Evolutionary conservation across 2,888 invertebrate genomes (phyloP).

Genomic region (Platycheirus albimanus): DNA sequence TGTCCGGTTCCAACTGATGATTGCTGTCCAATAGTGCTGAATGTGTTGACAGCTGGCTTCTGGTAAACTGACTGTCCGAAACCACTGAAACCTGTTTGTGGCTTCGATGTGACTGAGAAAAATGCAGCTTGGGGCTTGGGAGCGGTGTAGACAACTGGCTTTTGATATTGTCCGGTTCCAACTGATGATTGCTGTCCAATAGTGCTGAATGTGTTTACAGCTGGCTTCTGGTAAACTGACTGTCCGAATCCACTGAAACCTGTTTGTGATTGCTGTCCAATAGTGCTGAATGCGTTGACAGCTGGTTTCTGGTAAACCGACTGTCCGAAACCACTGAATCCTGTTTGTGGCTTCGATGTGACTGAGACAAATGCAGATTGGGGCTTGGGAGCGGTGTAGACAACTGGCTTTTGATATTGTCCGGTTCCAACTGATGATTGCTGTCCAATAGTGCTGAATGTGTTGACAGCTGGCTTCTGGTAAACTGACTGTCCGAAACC

Average conservation of each 20-base stretch:
- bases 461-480: too few species aligned
- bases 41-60: slow-evolving; percentile 17
- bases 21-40: slow-evolving; percentile 8
- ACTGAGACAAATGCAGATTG: neutral
- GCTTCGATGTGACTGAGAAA: neutral
- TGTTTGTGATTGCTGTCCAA: slow-evolving; percentile 19
- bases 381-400: neutral
- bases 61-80: slow-evolving; percentile 25
- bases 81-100: slow-evolving; percentile 7
- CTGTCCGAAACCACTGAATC: slow-evolving; percentile 9
- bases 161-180: too few species aligned
- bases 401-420: neutral
- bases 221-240: slow-evolving; percentile 32
- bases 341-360: neutral
- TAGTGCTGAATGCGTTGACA: slow-evolving; percentile 1
- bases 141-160: too few species aligned
- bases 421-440: too few species aligned
- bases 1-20: too few species aligned
- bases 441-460: too few species aligned
- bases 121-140: too few species aligned
- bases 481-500: too few species aligned
- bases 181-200: too few species aligned
- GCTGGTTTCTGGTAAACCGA: slow-evolving; percentile 37
- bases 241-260: slow-evolving; percentile 13
- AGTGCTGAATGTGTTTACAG: slow-evolving; percentile 8